A percentile compares a stretch with the other conserved stretches of the same genome.
Evolutionary conservation across 2,797 vertebrate species (phyloP).

Genomic region (Arrhamphus sclerolepis): DNA sequence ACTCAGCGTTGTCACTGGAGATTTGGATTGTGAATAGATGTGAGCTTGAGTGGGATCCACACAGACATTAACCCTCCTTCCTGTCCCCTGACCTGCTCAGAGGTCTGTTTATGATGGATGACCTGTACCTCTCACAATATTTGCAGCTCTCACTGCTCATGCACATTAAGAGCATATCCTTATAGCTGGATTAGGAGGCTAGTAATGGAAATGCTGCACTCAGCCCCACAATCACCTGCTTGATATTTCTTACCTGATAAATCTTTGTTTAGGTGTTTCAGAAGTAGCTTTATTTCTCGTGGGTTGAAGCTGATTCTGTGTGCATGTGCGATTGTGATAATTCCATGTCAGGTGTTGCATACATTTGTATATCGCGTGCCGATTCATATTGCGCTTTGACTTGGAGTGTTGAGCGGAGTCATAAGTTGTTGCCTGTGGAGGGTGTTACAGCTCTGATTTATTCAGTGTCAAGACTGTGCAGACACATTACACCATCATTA

Average conservation of each 20-base stretch:
- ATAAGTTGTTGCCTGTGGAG: constrained; percentile 69
- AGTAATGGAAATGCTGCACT: constrained; percentile 60
- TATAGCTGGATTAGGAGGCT: constrained; percentile 64
- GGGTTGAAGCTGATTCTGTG: constrained; percentile 17
- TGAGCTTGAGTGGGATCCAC: constrained; percentile 41
- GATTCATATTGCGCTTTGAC: constrained; percentile 43
- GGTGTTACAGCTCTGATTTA: constrained; percentile 69
- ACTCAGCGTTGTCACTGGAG: constrained; percentile 35
- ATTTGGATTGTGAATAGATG: constrained; percentile 54
- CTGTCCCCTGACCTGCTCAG: constrained; percentile 38
- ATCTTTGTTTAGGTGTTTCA: constrained; percentile 62
- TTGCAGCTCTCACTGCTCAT: constrained; percentile 21
- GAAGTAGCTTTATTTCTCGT: constrained; percentile 59
- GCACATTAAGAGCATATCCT: constrained; percentile 61
- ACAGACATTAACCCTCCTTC: constrained; percentile 64
- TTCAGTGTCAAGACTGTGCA: constrained; percentile 51
- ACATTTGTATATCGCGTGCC: constrained; percentile 61
- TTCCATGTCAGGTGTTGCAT: constrained; percentile 51
- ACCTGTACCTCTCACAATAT: constrained; percentile 37
- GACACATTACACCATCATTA: constrained; percentile 66
- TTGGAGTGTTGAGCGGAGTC: constrained; percentile 48
- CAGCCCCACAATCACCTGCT: constrained; percentile 50
- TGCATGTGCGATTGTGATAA: constrained; percentile 19
- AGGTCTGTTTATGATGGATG: constrained; percentile 63
- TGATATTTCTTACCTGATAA: constrained; percentile 59